A percentile compares a stretch with the other conserved stretches of the same genome.
Conservation (phyloP, 2,888 invertebrate species). For the Phyllotreta cruciferae region DNA sequence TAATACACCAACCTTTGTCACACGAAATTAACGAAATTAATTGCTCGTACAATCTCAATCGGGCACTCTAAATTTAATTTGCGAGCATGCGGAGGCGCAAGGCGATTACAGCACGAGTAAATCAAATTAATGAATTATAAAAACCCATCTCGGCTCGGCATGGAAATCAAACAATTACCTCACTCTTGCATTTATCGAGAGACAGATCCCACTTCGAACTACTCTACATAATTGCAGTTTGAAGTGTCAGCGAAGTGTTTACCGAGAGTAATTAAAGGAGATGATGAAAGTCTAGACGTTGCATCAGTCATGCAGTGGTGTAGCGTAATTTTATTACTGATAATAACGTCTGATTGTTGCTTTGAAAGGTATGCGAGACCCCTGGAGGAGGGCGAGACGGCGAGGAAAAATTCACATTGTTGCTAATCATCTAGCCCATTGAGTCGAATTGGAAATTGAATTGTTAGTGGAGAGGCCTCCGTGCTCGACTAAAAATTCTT, state of each 20-base stretch:
- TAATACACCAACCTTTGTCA: too few relatives aligned
- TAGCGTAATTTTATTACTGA: background rate
- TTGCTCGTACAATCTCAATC: too few relatives aligned
- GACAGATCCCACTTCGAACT: slow-evolving; percentile 1
- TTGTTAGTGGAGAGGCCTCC: slow-evolving; percentile 12
- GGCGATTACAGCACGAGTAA: too few relatives aligned
- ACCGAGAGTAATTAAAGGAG: slow-evolving; percentile 30
- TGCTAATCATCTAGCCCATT: slow-evolving; percentile 26
- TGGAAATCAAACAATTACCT: too few relatives aligned
- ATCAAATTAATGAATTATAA: too few relatives aligned
- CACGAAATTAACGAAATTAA: too few relatives aligned
- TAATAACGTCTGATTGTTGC: too few relatives aligned
- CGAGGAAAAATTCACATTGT: slow-evolving; percentile 17
- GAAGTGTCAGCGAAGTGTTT: slow-evolving; percentile 27
- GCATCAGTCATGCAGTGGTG: slow-evolving; percentile 6
- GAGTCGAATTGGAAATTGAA: slow-evolving; percentile 25
- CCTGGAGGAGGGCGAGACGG: background rate
- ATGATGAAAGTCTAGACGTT: slow-evolving; percentile 33
- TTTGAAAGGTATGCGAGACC: too few relatives aligned
- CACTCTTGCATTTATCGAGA: too few relatives aligned
- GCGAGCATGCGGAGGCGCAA: too few relatives aligned
- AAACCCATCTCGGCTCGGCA: too few relatives aligned
- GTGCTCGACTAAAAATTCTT: slow-evolving; percentile 27
- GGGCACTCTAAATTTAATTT: too few relatives aligned
- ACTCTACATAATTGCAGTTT: slow-evolving; percentile 29